Evolutionary conservation across 2,888 invertebrate genomes (phyloP), one percentile per base, ranked within the genome.

Genomic region (Drosophila paramelanica): DNA sequence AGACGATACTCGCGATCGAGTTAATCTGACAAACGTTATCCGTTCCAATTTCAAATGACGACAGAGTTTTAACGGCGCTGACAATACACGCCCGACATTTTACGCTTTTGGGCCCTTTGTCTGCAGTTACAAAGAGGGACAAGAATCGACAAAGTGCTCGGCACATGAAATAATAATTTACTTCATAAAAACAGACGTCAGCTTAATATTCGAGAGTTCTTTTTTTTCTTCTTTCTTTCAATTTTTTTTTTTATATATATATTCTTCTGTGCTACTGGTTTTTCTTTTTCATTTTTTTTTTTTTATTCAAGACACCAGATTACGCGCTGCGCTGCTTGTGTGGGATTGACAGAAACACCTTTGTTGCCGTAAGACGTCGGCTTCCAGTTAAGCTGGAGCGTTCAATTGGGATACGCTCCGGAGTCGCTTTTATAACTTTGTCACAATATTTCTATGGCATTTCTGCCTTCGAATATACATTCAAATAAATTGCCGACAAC

Each of bases 11-110:
- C 36, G 36, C 57, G 57, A 81, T 71, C 70, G 84, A 81, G 67
- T 72, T 86, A 83, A 83, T 70, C 82, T 81, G 82, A 83, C 87
- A 85, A 74, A 80, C 79, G 59, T 73, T 76, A 80, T 85, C 85
- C 88, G 90, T 89, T 90, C 89, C 86, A 89, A 86, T 90, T 90
- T 89, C 86, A 76, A 90, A 90, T 79, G 80, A 70, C 88, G 85
- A 87, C 89, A 88, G 80, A 80, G 65, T 83, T 53, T 85, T 71
- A 83, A 83, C 81, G 81, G 81, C 85, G 81, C 74, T 81, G 81
- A 81, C 86, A 83, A 84, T 83, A 61, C 74, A 66, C 67, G 69
- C 69, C 67, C 59, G 79, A 77, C 62, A 67, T 71, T 65, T 78
- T 52, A 56, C 67, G 60, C 5, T 36, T 58, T 64, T 57, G 51